phyloP scores from a whole-genome alignment of 2,888 invertebrate species.

The Pinctada fucata region DNA sequence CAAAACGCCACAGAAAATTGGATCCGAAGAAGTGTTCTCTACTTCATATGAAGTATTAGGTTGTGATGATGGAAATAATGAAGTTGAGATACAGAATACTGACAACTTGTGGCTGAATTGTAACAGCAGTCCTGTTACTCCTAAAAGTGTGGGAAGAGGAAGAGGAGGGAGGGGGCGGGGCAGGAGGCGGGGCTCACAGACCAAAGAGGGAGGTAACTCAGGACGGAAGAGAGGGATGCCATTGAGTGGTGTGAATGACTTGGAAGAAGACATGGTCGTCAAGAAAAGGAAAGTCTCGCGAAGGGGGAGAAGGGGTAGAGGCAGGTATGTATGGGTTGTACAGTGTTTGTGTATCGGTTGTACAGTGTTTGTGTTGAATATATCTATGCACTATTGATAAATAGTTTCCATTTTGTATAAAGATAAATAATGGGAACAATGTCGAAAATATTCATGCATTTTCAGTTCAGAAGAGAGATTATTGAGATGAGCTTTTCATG shows the following conservation, averaged over 20 bases:
- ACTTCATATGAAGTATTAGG: too few relatives aligned
- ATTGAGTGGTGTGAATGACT: neutral
- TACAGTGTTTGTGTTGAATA: too few relatives aligned
- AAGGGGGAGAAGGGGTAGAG: neutral
- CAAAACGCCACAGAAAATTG: too few relatives aligned
- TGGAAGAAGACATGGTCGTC: neutral
- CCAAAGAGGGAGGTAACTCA: neutral
- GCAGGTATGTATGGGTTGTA: neutral
- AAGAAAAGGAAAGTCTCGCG: neutral
- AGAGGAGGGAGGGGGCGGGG: slow-evolving; percentile 5
- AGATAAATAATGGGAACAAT: too few relatives aligned
- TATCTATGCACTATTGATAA: too few relatives aligned
- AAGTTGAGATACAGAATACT: neutral
- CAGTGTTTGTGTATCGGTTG: too few relatives aligned
- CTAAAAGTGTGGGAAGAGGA: neutral
- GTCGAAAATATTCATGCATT: too few relatives aligned
- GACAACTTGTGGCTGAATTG: neutral
- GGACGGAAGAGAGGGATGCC: neutral
- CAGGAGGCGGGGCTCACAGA: neutral
- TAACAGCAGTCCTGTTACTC: neutral
- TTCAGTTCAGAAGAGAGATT: too few relatives aligned
- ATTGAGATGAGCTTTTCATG: too few relatives aligned
- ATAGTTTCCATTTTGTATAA: too few relatives aligned
- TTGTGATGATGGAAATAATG: too few relatives aligned
- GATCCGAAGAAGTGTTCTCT: too few relatives aligned